Evolutionary conservation across 2,113 vertebrate genomes (phyloP).

Genomic region (Phocoena sinus): DNA sequence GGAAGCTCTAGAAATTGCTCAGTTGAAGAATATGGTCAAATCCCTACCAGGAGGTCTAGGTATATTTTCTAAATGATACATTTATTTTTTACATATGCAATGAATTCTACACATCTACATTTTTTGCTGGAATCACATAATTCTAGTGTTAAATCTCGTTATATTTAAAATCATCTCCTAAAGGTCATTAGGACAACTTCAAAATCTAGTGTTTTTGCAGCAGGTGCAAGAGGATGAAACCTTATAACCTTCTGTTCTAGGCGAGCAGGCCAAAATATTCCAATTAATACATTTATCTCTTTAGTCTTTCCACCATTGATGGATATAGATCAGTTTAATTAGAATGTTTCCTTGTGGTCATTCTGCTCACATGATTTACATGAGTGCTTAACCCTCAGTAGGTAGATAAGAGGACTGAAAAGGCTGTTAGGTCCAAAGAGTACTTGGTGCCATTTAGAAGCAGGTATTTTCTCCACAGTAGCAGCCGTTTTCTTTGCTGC

Average conservation of each 20-base stretch:
- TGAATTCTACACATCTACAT: background rate
- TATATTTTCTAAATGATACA: constrained; percentile 68
- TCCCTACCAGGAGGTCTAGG: constrained; percentile 94
- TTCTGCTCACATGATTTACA: background rate
- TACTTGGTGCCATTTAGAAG: background rate
- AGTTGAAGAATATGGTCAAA: constrained; percentile 98
- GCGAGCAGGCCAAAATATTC: background rate
- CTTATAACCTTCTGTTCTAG: background rate
- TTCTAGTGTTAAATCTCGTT: background rate
- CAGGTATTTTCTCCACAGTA: background rate
- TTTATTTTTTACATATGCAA: background rate
- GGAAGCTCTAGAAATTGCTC: constrained; percentile 98
- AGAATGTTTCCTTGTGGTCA: background rate
- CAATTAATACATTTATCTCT: background rate
- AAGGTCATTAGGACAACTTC: background rate
- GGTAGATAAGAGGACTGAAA: background rate
- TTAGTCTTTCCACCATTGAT: background rate
- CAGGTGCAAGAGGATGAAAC: background rate
- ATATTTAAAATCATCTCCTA: background rate
- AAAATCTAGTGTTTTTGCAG: background rate
- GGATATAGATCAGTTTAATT: background rate
- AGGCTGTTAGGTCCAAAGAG: background rate
- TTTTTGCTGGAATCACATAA: background rate
- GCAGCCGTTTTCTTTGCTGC: background rate
- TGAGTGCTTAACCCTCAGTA: background rate